phyloP scores from a whole-genome alignment of 2,113 vertebrate genomes.

The Hydrochoerus hydrochaeris region DNA sequence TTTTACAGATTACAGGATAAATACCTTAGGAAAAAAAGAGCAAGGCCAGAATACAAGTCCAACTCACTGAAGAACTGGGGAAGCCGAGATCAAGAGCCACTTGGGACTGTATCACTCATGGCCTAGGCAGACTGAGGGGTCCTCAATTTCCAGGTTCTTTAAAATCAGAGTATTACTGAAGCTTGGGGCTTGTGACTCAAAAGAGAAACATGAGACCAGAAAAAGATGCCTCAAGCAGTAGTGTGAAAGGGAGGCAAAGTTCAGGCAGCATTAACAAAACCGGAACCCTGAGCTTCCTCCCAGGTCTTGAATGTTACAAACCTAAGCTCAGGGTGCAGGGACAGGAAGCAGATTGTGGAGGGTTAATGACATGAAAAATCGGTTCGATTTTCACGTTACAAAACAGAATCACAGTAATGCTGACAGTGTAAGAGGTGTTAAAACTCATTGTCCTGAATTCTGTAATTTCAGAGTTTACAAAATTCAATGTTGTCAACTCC shows the following conservation, averaged over 20 bases:
- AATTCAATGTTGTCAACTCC: constrained; percentile 42
- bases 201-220: constrained; percentile 58
- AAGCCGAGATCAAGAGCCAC: constrained; percentile 18
- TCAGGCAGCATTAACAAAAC: constrained; percentile 52
- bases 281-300: not conserved
- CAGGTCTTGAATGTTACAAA: not conserved
- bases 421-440: constrained; percentile 53
- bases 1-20: constrained; percentile 52
- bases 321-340: constrained; percentile 28
- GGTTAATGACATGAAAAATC: constrained; percentile 50
- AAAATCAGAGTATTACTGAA: constrained; percentile 26
- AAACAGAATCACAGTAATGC: constrained; percentile 59
- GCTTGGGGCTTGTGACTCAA: constrained; percentile 20
- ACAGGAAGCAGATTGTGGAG: not conserved
- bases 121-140: not conserved
- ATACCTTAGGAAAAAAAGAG: not conserved
- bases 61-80: not conserved
- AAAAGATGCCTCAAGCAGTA: constrained; percentile 65
- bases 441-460: constrained; percentile 49
- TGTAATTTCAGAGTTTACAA: constrained; percentile 29
- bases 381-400: constrained; percentile 41
- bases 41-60: not conserved
- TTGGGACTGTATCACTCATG: not conserved
- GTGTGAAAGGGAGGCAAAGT: constrained; percentile 55
- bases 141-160: constrained; percentile 31